Conservation (phyloP, 2,797 vertebrate genomes). For the Anomalospiza imberbis region DNA sequence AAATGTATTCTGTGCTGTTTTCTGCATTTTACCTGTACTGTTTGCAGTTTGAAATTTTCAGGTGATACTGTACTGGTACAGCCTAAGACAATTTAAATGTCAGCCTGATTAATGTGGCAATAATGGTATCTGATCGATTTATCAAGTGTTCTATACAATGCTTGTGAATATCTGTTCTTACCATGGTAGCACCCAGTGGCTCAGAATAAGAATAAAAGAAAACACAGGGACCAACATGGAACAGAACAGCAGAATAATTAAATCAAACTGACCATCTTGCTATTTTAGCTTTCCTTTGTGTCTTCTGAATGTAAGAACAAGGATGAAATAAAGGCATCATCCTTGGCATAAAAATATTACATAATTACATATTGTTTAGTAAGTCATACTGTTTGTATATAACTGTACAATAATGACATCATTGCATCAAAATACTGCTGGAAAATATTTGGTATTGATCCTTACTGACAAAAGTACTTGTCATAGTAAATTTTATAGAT, state of each 20-base stretch:
- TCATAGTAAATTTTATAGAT: not conserved
- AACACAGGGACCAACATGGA: not conserved
- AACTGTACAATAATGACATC: not conserved
- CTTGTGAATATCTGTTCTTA: not conserved
- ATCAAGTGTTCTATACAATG: not conserved
- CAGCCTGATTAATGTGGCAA: slow-evolving; percentile 8
- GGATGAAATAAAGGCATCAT: not conserved
- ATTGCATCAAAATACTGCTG: not conserved
- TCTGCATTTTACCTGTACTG: not conserved
- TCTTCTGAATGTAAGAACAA: not conserved
- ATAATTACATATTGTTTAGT: not conserved
- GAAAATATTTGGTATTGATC: not conserved
- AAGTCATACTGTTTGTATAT: not conserved
- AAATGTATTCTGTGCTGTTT: not conserved
- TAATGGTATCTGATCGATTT: not conserved
- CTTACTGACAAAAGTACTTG: not conserved
- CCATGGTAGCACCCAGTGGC: not conserved
- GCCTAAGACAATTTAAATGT: not conserved
- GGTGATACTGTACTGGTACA: not conserved
- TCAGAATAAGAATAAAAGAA: not conserved
- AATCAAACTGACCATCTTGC: not conserved
- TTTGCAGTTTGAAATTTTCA: not conserved
- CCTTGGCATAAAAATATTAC: not conserved
- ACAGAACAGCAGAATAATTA: not conserved
- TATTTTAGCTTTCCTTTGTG: not conserved